Evolutionary conservation across 23 tunicate species (phyloP).

Genomic region (Halocynthia roretzi): DNA sequence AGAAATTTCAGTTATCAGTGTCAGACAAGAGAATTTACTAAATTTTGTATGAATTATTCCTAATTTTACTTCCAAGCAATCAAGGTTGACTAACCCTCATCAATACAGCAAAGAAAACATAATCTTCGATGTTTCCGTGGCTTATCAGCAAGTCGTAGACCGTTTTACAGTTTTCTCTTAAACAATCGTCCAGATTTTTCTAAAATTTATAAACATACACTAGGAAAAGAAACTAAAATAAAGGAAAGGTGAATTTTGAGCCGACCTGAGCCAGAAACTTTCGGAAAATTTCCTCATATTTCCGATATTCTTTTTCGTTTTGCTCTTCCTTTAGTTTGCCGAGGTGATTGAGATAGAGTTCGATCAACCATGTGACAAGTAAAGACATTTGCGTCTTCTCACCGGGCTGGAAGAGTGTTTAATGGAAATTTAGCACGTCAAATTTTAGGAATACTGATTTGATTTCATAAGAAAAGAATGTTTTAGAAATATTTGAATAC

Average conservation of each 20-base stretch:
- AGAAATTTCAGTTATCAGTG: background rate
- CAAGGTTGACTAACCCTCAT: slow-evolving; percentile 46
- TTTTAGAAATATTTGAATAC: too few species aligned
- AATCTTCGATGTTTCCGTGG: slow-evolving; percentile 79
- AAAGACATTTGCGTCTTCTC: slow-evolving; percentile 71
- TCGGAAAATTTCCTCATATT: slow-evolving; percentile 30
- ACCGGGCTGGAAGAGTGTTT: slow-evolving; percentile 17
- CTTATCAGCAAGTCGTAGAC: slow-evolving; percentile 56
- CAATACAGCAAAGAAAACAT: slow-evolving; percentile 71
- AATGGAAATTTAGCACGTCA: too few species aligned
- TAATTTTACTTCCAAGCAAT: too few species aligned
- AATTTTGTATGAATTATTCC: too few species aligned
- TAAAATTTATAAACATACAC: slow-evolving; percentile 3
- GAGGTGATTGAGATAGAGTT: slow-evolving; percentile 55
- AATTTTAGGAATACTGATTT: background rate
- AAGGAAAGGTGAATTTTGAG: background rate
- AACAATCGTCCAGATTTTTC: slow-evolving; percentile 41
- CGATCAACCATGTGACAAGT: slow-evolving; percentile 77
- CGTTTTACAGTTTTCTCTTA: slow-evolving; percentile 44
- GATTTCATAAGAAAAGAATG: background rate
- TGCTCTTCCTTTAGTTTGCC: slow-evolving; percentile 53
- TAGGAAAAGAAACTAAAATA: background rate
- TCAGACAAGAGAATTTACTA: too few species aligned
- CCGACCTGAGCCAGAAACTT: slow-evolving; percentile 54
- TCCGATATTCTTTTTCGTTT: background rate